phyloP scores from a whole-genome alignment of 2,797 vertebrate genomes.

The Argya squamiceps region DNA sequence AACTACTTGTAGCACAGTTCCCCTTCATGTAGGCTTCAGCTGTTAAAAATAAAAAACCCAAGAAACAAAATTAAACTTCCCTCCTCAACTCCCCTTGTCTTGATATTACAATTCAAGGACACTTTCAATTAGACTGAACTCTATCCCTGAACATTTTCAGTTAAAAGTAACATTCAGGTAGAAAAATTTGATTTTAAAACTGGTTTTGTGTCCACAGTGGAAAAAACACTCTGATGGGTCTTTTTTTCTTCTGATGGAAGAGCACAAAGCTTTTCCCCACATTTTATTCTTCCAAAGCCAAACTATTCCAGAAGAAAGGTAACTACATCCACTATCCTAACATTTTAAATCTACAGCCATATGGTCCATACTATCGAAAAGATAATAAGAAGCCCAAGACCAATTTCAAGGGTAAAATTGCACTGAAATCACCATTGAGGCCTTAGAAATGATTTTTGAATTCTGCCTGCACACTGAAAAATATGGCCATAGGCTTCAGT shows the following conservation, averaged over 20 bases:
- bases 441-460: not conserved
- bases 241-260: too few species aligned
- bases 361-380: not conserved
- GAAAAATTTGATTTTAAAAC: not conserved
- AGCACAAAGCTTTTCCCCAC: not conserved
- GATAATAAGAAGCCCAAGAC: not conserved
- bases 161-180: not conserved
- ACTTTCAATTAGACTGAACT: not conserved
- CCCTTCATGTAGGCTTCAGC: not conserved
- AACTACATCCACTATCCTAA: not conserved
- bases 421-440: not conserved
- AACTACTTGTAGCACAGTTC: not conserved
- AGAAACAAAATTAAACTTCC: not conserved
- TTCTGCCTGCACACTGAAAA: not conserved
- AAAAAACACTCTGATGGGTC: not conserved
- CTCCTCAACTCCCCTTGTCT: not conserved
- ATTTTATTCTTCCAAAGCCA: not conserved
- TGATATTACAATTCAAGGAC: not conserved
- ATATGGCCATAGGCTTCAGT: not conserved
- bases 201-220: not conserved
- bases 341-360: not conserved
- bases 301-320: not conserved
- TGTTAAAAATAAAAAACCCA: not conserved
- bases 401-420: not conserved
- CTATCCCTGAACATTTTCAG: not conserved